Percentiles rank a stretch among this genome's conserved stretches.
Evolutionary conservation across 1,140 invertebrate species (phyloP).

Genomic region (Centruroides sculpturatus): DNA sequence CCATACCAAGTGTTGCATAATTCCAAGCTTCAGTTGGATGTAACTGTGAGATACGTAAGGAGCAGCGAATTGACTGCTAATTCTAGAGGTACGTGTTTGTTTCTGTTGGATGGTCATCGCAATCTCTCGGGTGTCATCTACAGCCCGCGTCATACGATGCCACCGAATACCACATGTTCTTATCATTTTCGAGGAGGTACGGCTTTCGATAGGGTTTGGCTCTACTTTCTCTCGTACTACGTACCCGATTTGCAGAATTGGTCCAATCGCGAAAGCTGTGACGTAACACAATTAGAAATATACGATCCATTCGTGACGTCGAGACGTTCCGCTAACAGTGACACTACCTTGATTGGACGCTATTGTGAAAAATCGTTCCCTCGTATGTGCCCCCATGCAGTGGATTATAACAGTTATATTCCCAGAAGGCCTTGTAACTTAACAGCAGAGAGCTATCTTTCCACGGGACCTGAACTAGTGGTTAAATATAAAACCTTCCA

Average conservation of each 20-base stretch:
- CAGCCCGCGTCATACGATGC: slow-evolving; percentile 61
- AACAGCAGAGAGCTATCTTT: slow-evolving; percentile 15
- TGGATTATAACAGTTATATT: slow-evolving; percentile 11
- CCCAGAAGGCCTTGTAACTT: slow-evolving; percentile 13
- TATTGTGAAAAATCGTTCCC: slow-evolving; percentile 17
- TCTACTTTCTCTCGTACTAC: slow-evolving; percentile 46
- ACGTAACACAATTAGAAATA: slow-evolving; percentile 13
- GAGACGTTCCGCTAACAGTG: slow-evolving; percentile 3
- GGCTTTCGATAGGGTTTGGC: slow-evolving; percentile 61
- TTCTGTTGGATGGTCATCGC: slow-evolving; percentile 61
- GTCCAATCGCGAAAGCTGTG: slow-evolving; percentile 12
- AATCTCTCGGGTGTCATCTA: slow-evolving; percentile 53
- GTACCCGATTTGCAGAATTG: slow-evolving; percentile 13
- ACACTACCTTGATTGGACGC: background rate
- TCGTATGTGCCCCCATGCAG: slow-evolving; percentile 14
- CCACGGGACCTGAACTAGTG: slow-evolving; percentile 12
- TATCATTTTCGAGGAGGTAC: slow-evolving; percentile 62
- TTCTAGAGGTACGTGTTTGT: slow-evolving; percentile 48
- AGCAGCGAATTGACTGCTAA: too few relatives aligned
- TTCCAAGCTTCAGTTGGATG: slow-evolving; percentile 54
- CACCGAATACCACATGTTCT: slow-evolving; percentile 68
- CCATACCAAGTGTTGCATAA: slow-evolving; percentile 69
- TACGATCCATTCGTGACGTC: slow-evolving; percentile 2
- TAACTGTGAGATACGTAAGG: slow-evolving; percentile 46
- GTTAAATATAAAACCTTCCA: slow-evolving; percentile 7